Base-by-base conservation (phyloP, 2,888 invertebrate genomes). In the Protonemura montana region DNA sequence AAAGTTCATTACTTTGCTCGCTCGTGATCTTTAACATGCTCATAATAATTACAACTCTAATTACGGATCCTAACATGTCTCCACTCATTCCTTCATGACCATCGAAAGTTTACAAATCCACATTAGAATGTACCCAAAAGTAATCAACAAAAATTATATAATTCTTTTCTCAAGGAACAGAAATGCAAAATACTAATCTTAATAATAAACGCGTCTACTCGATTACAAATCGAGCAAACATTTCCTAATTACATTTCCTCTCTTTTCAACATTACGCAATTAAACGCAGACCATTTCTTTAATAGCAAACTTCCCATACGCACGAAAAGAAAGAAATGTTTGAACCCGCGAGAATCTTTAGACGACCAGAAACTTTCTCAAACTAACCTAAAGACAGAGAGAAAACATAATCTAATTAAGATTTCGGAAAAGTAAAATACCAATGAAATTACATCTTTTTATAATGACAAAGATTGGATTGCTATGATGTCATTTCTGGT, bases 161-260 rank as follows among this genome's bases (percentile, higher is more conserved):
- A 21, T 10, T 59, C 21, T 59, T 59, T 59, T 59, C 59, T 59
- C 59, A 59, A 59, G 59, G 59, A 59, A 59, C 59, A 59, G 16
- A 21, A 21, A 10, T n/a, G 59, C 59, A 59, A 59, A 59, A 59
- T 21, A 16, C 59, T n/a, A n/a, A 13, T 59, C 59, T 59, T 59
- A 16, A 59, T 59, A n/a, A n/a, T n/a, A n/a, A n/a, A n/a, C n/a
- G 59, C 59, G 13, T 59, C 59, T 35, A 35, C 35, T 35, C 16
- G 59, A 13, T 59, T 59, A 10, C 16, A 2, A 59, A 21, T 59
- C 59, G 59, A n/a, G 16, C 59, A 59, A 59, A 59, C 59, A 59
- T 59, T 59, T 59, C 59, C 59, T 59, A 59, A 59, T 59, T 59
- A 59, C 59, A 13, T 59, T 59, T n/a, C n/a, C n/a, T n/a, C n/a